phyloP scores from a whole-genome alignment of 2,113 vertebrate species.

The Echinops telfairi region DNA sequence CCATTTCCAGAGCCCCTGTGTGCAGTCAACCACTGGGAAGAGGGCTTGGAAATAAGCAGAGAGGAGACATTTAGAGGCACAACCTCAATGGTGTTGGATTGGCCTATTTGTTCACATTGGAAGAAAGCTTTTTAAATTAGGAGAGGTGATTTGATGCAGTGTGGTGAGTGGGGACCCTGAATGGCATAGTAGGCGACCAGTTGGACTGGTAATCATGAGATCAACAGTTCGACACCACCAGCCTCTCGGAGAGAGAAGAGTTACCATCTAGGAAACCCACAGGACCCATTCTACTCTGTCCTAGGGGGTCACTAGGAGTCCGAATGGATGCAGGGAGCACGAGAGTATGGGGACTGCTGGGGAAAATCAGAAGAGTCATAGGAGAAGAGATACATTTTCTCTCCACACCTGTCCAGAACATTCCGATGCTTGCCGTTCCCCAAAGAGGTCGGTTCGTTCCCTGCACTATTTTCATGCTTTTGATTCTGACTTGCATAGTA shows the following conservation, averaged over 20 bases:
- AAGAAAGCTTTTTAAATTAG: slow-evolving; percentile 20
- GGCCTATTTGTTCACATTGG: not conserved
- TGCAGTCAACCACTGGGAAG: not conserved
- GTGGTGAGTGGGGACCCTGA: too few relatives aligned
- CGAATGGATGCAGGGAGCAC: too few relatives aligned
- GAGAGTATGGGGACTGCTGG: not conserved
- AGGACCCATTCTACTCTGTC: too few relatives aligned
- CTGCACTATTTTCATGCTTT: not conserved
- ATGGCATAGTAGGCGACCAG: too few relatives aligned
- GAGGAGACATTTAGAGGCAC: not conserved
- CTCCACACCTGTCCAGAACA: not conserved
- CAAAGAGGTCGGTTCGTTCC: not conserved
- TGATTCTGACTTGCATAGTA: not conserved
- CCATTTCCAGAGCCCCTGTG: rapidly evolving
- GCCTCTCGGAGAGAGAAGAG: too few relatives aligned
- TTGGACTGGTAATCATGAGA: too few relatives aligned
- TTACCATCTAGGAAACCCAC: too few relatives aligned
- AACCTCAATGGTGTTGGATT: not conserved
- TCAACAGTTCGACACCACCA: too few relatives aligned
- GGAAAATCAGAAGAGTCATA: not conserved
- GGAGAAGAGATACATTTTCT: slow-evolving; percentile 19
- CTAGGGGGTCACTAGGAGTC: too few relatives aligned
- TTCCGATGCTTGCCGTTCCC: not conserved
- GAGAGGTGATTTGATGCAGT: not conserved
- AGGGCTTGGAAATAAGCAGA: not conserved